Evolutionary conservation across 2,888 invertebrate species (phyloP).

Genomic region (Aspidiotus destructor): DNA sequence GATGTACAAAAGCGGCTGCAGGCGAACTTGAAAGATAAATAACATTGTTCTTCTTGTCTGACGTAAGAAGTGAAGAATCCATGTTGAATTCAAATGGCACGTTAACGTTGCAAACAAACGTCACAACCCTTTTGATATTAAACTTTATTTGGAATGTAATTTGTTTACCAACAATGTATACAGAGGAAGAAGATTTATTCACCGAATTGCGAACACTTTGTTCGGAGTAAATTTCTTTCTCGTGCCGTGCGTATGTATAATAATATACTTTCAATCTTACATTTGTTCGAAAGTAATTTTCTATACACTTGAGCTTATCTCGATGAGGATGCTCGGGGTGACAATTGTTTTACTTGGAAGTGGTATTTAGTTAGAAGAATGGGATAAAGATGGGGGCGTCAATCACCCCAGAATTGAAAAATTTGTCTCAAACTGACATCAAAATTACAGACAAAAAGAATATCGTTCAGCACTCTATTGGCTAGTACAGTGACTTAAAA

Average conservation of each 20-base stretch:
- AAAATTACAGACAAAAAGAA: too few relatives aligned
- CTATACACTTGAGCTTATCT: neutral
- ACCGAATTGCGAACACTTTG: constrained; percentile 28
- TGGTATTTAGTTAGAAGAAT: too few relatives aligned
- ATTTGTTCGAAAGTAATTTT: too few relatives aligned
- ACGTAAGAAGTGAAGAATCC: constrained; percentile 15
- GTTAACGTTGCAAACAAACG: constrained; percentile 31
- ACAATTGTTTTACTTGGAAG: too few relatives aligned
- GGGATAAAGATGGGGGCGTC: too few relatives aligned
- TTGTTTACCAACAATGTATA: constrained; percentile 29
- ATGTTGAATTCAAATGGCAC: constrained; percentile 28
- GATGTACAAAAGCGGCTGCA: constrained; percentile 16
- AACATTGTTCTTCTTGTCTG: constrained; percentile 27
- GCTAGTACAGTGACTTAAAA: too few relatives aligned
- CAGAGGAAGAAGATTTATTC: constrained; percentile 25
- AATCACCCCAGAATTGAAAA: too few relatives aligned
- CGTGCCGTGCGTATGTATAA: neutral
- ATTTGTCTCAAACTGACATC: too few relatives aligned
- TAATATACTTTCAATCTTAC: neutral
- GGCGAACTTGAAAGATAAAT: constrained; percentile 27
- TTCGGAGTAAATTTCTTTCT: neutral
- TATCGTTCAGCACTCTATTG: too few relatives aligned
- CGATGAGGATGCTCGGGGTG: too few relatives aligned
- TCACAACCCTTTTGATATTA: constrained; percentile 31
- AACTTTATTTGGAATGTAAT: constrained; percentile 30